These are phyloP conservation scores for Drosophila monieri DNA, from an alignment of 2,888 invertebrate genomes.

Conservation along the genomic window DNA sequence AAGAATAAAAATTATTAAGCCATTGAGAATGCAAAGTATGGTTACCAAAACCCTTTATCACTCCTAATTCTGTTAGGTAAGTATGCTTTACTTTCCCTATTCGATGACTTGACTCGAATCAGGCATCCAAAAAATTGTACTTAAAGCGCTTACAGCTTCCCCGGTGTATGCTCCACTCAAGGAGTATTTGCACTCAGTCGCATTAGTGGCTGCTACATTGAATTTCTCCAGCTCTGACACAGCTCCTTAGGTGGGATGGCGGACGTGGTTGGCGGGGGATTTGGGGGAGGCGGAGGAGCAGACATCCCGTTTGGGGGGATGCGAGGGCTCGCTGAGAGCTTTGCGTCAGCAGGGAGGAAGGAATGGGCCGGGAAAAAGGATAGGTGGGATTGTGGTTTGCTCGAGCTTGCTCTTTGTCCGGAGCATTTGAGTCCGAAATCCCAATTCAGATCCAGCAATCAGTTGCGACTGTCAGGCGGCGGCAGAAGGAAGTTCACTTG, in stretches of 20 bases:
- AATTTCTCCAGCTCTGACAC: conserved; percentile 62
- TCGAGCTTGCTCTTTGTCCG: conserved; percentile 56
- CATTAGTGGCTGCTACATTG: conserved; percentile 57
- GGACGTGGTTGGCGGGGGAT: background rate
- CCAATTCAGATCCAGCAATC: conserved; percentile 82
- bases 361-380: conserved; percentile 13
- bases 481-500: conserved; percentile 82
- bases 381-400: conserved; percentile 17
- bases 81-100: background rate
- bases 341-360: conserved; percentile 22
- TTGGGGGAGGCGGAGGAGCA: background rate
- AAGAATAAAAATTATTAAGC: background rate
- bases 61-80: background rate
- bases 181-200: conserved; percentile 12
- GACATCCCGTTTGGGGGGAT: conserved; percentile 1
- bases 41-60: background rate
- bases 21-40: background rate
- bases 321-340: conserved; percentile 28
- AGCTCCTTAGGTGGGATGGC: conserved; percentile 26
- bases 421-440: conserved; percentile 76
- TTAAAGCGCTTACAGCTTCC: background rate
- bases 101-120: background rate
- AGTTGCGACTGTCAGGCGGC: conserved; percentile 83
- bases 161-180: background rate
- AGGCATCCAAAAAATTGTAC: background rate